Conservation (phyloP, 1,140 invertebrate genomes). For the Cryptotermes secundus region DNA sequence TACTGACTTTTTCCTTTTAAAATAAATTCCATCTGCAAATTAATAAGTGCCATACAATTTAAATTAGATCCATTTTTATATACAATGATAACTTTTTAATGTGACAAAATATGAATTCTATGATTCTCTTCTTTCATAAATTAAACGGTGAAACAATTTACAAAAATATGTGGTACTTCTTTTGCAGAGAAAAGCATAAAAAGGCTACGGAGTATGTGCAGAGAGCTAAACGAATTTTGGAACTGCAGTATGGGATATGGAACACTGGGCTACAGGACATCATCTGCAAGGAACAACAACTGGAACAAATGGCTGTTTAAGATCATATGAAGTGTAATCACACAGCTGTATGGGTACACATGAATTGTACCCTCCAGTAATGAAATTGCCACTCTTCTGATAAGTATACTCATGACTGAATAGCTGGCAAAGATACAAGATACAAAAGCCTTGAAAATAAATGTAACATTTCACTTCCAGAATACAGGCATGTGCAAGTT, state of each 20-base stretch:
- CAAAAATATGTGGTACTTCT: slow-evolving; percentile 36
- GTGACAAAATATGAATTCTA: not conserved
- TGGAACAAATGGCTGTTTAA: not conserved
- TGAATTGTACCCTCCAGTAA: no score
- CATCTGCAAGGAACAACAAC: not conserved
- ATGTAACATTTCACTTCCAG: no score
- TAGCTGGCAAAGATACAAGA: no score
- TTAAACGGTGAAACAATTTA: slow-evolving; percentile 39
- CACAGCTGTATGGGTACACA: not conserved
- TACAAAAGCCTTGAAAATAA: no score
- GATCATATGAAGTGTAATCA: not conserved
- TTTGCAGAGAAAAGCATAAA: slow-evolving; percentile 15
- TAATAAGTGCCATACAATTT: not conserved
- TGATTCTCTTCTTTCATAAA: slow-evolving; percentile 39
- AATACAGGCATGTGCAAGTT: no score
- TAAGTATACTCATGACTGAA: no score
- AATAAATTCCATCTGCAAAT: not conserved
- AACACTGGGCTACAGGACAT: slow-evolving; percentile 21
- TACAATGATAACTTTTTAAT: not conserved
- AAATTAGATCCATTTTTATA: not conserved
- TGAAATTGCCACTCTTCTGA: no score
- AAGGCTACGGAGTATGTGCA: slow-evolving; percentile 12
- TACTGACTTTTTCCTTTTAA: not conserved
- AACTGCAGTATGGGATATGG: slow-evolving; percentile 31
- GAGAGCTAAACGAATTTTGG: slow-evolving; percentile 24